Evolutionary conservation across 2,797 vertebrate genomes (phyloP), one percentile per base, ranked within the genome.

Genomic region (Platyrinchus mystaceus): DNA sequence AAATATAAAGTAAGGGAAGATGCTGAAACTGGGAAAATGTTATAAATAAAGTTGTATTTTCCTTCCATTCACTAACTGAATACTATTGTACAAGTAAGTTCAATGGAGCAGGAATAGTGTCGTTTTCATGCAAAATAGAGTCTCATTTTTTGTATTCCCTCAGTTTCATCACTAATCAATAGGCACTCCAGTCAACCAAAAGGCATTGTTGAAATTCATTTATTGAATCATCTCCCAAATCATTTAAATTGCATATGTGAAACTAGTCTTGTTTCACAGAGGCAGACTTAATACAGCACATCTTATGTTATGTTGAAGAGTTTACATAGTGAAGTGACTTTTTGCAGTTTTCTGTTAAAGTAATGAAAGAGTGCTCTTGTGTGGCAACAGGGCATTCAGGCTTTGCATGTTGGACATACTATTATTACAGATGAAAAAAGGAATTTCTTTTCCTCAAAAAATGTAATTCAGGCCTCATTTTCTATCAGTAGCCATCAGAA

Each of bases 51-150:
- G 69, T 47, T 44, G 14, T 78, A 12, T 95, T 96, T 90, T 78
- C 63, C 58, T 86, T 87, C 32, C 8, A 47, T 83, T 91, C 11
- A 1, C 43, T 91, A 27, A 56, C 36, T 84, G 63, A 89, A 67
- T 84, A 26, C 30, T 63, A 36, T 73, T 73, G 39, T 74, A 68
- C n/a, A 75, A 90, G 23, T 83, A 69, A 76, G 23, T 81, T 94
- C 55, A 84, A 16, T 82, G 66, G 80, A 93, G 69, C 58, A 68
- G 47, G 70, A 81, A 56, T 30, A 70, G 56, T 56, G 70, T 82
- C 20, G 76, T 90, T 94, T 95, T 79, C 60, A 76, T 94, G 89
- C 70, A 85, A 90, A 89, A 56, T 9, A 66, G 63, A 68, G 26
- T 76, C 55, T 73, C 14, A 15, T 62, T 83, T 89, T 96, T 91